Base-by-base conservation (phyloP, 2,888 invertebrate genomes). In the Helobdella robusta region DNA sequence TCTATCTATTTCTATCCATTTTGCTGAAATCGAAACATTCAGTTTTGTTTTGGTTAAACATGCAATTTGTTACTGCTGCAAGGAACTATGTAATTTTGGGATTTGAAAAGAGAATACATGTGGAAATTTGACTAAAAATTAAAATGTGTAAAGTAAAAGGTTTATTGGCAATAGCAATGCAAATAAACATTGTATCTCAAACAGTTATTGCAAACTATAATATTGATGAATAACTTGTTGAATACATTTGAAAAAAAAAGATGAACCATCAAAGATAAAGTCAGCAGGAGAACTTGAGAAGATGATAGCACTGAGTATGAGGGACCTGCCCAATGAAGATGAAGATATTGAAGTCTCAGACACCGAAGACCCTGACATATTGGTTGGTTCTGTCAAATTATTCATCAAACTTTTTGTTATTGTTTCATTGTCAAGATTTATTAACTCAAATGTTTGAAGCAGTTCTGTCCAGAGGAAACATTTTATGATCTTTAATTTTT, bases 261-360 rank as follows among this genome's bases (percentile, higher is more conserved):
- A n/a, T 8, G 18, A 11, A 11, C 25, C 23, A 20, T 23, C 50
- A 18, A 48, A 59, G 20, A 20, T 30, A 60, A 63, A 66, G 54
- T 36, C 66, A 34, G 59, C 32, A 15, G 68, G 52, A 25, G 63
- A 66, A 56, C 71, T 77, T 64, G 74, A 75, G 62, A 68, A 70
- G 63, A 72, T 77, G 74, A 85, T 91, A 59, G 86, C 86, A 1
- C 86, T 84, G 52, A 89, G 89, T 74, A 79, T 91, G 78, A 84
- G 84, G 75, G 91, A 91, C 76, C 82, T 87, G 66, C 85, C 85
- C 52, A n/a, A n/a, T n/a, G 84, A 87, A 67, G 89, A 89, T 68
- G 82, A 85, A 35, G 86, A 84, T 52, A 32, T 6, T 11, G 54
- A 54, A 4, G 87, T 87, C 71, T 89, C 89, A 67, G 87, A 90